Conservation (phyloP, 2,888 invertebrate species). For the Gasteruption jaculator region DNA sequence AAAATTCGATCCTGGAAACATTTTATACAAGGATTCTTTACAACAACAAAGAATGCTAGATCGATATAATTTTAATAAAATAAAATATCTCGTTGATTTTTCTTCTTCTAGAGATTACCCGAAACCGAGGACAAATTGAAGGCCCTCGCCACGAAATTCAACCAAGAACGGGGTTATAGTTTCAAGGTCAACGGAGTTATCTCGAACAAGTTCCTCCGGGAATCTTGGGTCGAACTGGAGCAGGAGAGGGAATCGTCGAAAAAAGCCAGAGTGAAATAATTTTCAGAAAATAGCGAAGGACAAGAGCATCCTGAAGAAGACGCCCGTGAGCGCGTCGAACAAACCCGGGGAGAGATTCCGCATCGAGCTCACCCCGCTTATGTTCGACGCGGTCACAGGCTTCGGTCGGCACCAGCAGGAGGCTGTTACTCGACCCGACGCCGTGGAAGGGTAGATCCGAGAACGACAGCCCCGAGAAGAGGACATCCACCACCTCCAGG, state of each 20-base stretch:
- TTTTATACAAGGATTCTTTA: slow-evolving; percentile 21
- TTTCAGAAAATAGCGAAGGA: slow-evolving; percentile 55
- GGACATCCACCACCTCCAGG: too few relatives aligned
- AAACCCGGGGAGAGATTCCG: too few relatives aligned
- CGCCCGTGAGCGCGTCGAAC: slow-evolving; percentile 38
- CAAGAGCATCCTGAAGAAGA: slow-evolving; percentile 35
- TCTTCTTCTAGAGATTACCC: slow-evolving; percentile 56
- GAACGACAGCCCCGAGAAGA: too few relatives aligned
- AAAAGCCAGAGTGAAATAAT: slow-evolving; percentile 49
- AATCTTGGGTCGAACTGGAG: slow-evolving; percentile 61
- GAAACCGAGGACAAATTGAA: slow-evolving; percentile 66
- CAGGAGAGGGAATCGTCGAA: slow-evolving; percentile 50
- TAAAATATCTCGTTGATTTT: background rate
- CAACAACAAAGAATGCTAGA: too few relatives aligned
- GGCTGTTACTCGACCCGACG: slow-evolving; percentile 29
- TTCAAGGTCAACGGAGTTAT: slow-evolving; percentile 64
- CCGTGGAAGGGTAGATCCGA: slow-evolving; percentile 25
- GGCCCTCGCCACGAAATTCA: slow-evolving; percentile 52
- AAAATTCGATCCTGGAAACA: too few relatives aligned
- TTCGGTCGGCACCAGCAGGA: slow-evolving; percentile 38
- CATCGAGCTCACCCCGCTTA: too few relatives aligned
- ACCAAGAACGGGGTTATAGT: slow-evolving; percentile 49
- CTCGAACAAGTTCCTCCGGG: slow-evolving; percentile 59
- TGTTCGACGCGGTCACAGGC: too few relatives aligned
- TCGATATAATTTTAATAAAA: too few relatives aligned